Evolutionary conservation across 2,888 invertebrate species (phyloP), one percentile per base, ranked within the genome.

Genomic region (Meandrusa payeni): DNA sequence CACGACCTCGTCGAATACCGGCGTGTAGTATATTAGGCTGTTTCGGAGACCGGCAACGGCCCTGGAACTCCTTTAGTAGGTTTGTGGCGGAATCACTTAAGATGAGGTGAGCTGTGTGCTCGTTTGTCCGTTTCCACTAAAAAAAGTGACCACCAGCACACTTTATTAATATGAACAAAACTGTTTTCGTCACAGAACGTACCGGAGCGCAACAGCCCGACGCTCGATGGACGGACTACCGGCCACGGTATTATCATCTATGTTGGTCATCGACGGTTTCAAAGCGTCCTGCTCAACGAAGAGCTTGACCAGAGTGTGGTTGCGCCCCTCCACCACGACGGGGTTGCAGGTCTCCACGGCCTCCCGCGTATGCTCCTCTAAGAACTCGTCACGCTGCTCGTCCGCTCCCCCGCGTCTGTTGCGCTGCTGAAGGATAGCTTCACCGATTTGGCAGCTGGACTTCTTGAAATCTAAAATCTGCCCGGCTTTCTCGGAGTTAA

Each of bases 401-500:
- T 61, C 38, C 7, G 54, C 55, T 12, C 38, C 44, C 26, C 31
- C 42, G 22, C 57, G 51, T 6, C 62, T 54, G 17, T 47, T 55
- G 31, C 55, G 55, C 37, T 65, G 68, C 47, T 72, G 72, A 22
- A 69, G 65, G 34, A 83, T 75, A 2, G 81, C 82, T 49, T 76
- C 80, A 1, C 69, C 76, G 37, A 83, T 80, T 46, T 69, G 71
- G 1, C 72, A 69, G 54, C 75, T 77, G 3, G 74, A 81, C 57
- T 82, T 81, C 55, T 77, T 76, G 55, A 85, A 82, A 52, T 76
- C 72, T 3, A 78, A 59, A 34, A 82, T 82, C 55, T 79, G 76
- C 20, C 77, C 81, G n/a, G 78, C 76, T 50, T 81, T 80, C 45
- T 69, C 69, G 12, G 68, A 65, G 3, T 63, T 61, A 92, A 92